Percentiles rank a stretch among this genome's conserved stretches.
These are phyloP conservation scores for Melieria omissa DNA, from an alignment of 2,888 invertebrate genomes.

Conservation along the genomic window DNA sequence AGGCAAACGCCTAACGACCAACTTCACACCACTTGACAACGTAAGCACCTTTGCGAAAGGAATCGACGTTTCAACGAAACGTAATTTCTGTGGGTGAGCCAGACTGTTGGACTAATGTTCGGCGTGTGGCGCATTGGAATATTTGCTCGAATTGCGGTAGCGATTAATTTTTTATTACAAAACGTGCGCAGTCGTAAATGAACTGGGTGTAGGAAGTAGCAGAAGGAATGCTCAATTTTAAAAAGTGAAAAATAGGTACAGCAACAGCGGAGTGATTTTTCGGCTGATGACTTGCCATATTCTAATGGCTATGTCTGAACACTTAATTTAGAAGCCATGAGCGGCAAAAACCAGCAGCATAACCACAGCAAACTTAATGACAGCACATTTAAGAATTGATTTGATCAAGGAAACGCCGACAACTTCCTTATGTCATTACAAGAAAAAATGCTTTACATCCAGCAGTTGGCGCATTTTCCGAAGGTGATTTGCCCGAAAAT, in stretches of 20 bases:
- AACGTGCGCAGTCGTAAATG: constrained; percentile 16
- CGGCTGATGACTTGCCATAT: too few relatives aligned
- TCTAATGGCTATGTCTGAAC: too few relatives aligned
- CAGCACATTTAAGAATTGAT: constrained; percentile 21
- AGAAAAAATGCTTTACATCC: constrained; percentile 9
- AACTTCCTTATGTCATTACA: constrained; percentile 32
- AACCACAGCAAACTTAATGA: neutral
- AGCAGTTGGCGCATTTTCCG: neutral
- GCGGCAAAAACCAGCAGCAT: neutral
- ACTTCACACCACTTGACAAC: constrained; percentile 65
- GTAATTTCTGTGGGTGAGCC: too few relatives aligned
- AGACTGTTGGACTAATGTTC: constrained; percentile 3
- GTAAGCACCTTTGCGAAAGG: constrained; percentile 59
- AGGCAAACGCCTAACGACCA: constrained; percentile 33
- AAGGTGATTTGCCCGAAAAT: constrained; percentile 38
- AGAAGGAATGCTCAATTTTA: neutral
- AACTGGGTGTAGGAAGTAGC: constrained; percentile 11
- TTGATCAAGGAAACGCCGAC: constrained; percentile 22
- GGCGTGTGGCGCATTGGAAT: constrained; percentile 20
- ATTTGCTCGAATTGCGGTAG: constrained; percentile 26
- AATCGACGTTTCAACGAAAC: too few relatives aligned
- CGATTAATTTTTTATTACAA: constrained; percentile 55
- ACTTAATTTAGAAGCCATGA: neutral
- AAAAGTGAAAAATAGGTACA: neutral
- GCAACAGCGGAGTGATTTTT: too few relatives aligned